Evolutionary conservation across 2,113 vertebrate species (phyloP).

Genomic region (Oreochromis tanganicae): DNA sequence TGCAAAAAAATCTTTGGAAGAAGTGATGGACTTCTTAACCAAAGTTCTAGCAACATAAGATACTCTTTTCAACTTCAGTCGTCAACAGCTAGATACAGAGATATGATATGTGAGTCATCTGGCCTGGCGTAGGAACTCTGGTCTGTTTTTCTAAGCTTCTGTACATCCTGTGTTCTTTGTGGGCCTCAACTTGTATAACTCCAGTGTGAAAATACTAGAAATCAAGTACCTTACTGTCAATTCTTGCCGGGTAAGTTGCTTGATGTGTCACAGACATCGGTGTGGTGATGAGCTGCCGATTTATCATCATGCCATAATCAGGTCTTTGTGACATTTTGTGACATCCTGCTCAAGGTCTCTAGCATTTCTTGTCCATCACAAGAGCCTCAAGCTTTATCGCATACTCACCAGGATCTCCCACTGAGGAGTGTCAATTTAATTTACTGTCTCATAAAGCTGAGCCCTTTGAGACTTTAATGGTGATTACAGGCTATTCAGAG

Average conservation of each 20-base stretch:
- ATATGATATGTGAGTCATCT: background rate
- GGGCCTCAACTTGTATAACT: background rate
- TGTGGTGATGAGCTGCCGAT: background rate
- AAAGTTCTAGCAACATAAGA: background rate
- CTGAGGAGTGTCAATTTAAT: slow-evolving; percentile 28
- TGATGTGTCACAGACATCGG: background rate
- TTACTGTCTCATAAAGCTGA: slow-evolving; percentile 39
- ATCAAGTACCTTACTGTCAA: background rate
- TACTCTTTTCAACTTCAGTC: background rate
- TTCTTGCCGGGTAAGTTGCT: background rate
- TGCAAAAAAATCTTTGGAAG: background rate
- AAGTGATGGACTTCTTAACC: background rate
- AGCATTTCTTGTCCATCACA: slow-evolving; percentile 3
- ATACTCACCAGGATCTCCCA: background rate
- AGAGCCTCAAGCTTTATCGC: background rate
- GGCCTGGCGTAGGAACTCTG: background rate
- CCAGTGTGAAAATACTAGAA: background rate
- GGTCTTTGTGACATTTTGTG: background rate
- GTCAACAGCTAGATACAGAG: background rate
- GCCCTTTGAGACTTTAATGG: slow-evolving; percentile 27
- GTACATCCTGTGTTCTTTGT: background rate
- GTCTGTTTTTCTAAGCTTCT: background rate
- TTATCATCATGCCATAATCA: background rate
- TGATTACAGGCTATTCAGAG: slow-evolving; percentile 34
- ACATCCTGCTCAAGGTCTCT: slow-evolving; percentile 3